Conservation (phyloP, 2,888 invertebrate species). For the Podabrus alpinus region DNA sequence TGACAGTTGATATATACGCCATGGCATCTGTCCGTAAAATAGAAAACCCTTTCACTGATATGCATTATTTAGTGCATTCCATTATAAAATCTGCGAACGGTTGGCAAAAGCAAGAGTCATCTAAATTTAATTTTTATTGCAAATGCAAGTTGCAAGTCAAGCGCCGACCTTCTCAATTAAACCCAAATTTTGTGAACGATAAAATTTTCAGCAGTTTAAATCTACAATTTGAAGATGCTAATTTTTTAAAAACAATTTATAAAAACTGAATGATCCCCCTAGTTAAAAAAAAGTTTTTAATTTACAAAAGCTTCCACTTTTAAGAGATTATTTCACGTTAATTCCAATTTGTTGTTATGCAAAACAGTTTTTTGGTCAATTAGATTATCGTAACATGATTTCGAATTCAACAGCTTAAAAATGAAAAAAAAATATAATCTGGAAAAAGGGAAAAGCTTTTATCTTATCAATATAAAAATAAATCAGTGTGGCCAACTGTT, state of each 20-base stretch:
- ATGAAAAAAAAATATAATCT: neutral
- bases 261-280: neutral
- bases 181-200: neutral
- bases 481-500: conserved; percentile 40
- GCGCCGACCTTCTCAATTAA: neutral
- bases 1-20: conserved; percentile 37
- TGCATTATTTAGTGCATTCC: conserved; percentile 40
- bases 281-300: neutral
- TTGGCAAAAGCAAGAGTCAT: conserved; percentile 14
- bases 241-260: neutral
- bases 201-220: neutral
- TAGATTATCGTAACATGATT: neutral
- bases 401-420: neutral
- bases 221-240: neutral
- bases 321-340: neutral
- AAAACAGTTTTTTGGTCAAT: neutral
- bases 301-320: neutral
- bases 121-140: conserved; percentile 20
- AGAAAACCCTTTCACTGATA: conserved; percentile 42
- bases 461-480: conserved; percentile 6
- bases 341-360: neutral
- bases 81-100: conserved; percentile 27
- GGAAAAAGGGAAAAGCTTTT: neutral
- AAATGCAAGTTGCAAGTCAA: conserved; percentile 16
- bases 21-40: conserved; percentile 44